Evolutionary conservation across 2,113 vertebrate species (phyloP).

Genomic region (Panurus biarmicus): DNA sequence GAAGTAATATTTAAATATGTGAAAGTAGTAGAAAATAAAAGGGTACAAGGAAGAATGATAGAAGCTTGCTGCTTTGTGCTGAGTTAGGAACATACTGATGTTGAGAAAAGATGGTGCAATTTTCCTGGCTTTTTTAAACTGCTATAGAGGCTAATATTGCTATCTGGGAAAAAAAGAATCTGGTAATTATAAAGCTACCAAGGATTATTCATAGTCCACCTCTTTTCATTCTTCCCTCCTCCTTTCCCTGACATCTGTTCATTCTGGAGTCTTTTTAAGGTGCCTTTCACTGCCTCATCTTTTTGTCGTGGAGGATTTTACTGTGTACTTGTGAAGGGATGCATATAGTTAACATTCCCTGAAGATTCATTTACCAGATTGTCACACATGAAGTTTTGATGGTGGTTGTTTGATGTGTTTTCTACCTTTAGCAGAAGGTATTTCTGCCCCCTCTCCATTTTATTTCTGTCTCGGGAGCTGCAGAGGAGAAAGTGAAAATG

Average conservation of each 20-base stretch:
- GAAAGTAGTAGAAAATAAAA: not conserved
- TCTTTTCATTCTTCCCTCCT: not conserved
- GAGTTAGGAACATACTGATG: not conserved
- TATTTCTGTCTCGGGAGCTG: not conserved
- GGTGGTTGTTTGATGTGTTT: not conserved
- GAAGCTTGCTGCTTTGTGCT: not conserved
- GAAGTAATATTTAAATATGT: not conserved
- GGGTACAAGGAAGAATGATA: not conserved
- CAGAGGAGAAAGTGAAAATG: constrained; percentile 2
- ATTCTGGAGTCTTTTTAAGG: not conserved
- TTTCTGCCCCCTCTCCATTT: not conserved
- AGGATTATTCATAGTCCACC: not conserved
- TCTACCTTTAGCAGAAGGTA: not conserved
- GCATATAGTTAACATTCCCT: not conserved
- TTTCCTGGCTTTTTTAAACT: not conserved
- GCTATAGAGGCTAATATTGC: not conserved
- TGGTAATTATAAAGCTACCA: not conserved
- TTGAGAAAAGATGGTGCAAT: not conserved
- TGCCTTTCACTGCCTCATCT: not conserved
- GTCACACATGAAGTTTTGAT: not conserved
- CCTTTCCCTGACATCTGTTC: not conserved
- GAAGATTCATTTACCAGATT: not conserved
- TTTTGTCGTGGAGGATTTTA: not conserved
- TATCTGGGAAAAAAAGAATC: not conserved
- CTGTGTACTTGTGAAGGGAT: not conserved